phyloP scores from a whole-genome alignment of 2,113 vertebrate genomes.

The Gadus chalcogrammus region DNA sequence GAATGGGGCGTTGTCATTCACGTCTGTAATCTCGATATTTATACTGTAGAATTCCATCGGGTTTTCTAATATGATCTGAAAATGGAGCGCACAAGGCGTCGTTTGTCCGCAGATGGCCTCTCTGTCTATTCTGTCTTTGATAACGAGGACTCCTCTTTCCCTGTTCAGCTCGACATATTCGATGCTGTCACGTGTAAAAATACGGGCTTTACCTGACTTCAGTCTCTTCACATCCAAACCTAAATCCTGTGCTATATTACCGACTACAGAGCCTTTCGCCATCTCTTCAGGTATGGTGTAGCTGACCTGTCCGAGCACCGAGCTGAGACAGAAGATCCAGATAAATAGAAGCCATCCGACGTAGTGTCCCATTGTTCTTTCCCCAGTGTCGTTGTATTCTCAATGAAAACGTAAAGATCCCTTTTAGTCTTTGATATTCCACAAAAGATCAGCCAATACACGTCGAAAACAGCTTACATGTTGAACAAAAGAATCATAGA shows the following conservation, averaged over 20 bases:
- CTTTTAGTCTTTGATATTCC: not conserved
- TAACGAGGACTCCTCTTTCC: conserved; percentile 49
- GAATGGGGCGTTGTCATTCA: conserved; percentile 57
- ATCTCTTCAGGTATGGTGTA: conserved; percentile 58
- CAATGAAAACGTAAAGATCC: not conserved
- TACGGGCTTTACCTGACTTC: conserved; percentile 31
- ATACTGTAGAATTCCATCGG: conserved; percentile 62
- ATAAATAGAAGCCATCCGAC: conserved; percentile 55
- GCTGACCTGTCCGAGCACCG: conserved; percentile 55
- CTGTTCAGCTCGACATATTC: conserved; percentile 53
- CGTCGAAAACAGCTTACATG: not conserved
- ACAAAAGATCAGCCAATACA: not conserved
- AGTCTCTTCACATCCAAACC: conserved; percentile 29
- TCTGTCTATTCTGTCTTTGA: conserved; percentile 58
- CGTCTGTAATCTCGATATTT: conserved; percentile 53
- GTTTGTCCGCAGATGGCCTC: conserved; percentile 61
- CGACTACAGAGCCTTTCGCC: conserved; percentile 34
- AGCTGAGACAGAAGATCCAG: conserved; percentile 52
- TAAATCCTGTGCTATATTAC: conserved; percentile 43
- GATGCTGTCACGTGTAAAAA: conserved; percentile 35
- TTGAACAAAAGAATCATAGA: not conserved
- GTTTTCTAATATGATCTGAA: conserved; percentile 70
- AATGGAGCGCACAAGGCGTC: conserved; percentile 58
- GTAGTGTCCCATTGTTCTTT: conserved; percentile 47
- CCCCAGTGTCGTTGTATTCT: not conserved